Evolutionary conservation across 2,113 vertebrate species (phyloP).

Genomic region (Loxodonta africana): DNA sequence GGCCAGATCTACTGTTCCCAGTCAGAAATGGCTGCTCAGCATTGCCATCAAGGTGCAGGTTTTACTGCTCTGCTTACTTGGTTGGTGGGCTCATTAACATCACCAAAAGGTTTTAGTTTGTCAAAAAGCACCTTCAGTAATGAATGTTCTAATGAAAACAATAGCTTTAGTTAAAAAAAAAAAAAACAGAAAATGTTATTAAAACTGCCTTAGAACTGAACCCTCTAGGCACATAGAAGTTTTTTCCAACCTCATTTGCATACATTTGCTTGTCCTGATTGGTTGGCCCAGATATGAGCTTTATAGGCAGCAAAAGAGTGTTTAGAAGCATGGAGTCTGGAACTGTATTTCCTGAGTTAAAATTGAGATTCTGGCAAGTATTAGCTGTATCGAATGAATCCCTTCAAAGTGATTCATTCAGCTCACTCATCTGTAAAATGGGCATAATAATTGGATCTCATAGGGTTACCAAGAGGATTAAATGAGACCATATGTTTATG

Average conservation of each 20-base stretch:
- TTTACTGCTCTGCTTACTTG: slow-evolving; percentile 10
- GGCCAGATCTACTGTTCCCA: not conserved
- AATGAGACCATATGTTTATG: not conserved
- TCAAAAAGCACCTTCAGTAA: not conserved
- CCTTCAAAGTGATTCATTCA: not conserved
- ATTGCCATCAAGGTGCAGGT: not conserved
- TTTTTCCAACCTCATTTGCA: not conserved
- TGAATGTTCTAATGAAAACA: slow-evolving; percentile 40
- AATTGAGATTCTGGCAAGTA: not conserved
- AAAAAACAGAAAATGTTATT: not conserved
- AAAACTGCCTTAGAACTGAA: slow-evolving; percentile 23
- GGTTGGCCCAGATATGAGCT: not conserved
- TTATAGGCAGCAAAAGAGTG: not conserved
- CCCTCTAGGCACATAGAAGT: not conserved
- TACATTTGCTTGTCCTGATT: not conserved
- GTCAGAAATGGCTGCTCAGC: not conserved
- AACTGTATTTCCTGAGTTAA: not conserved
- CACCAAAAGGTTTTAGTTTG: slow-evolving; percentile 10
- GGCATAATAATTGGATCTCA: not conserved
- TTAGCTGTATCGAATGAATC: slow-evolving; percentile 6
- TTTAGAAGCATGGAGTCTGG: not conserved
- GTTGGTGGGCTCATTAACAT: slow-evolving; percentile 23
- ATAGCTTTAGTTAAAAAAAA: slow-evolving; percentile 22
- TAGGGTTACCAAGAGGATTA: not conserved
- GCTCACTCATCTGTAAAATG: slow-evolving; percentile 18